A percentile compares a stretch with the other conserved stretches of the same genome.
phyloP scores from a whole-genome alignment of 2,113 vertebrate species.

The Periophthalmodon schlosseri region DNA sequence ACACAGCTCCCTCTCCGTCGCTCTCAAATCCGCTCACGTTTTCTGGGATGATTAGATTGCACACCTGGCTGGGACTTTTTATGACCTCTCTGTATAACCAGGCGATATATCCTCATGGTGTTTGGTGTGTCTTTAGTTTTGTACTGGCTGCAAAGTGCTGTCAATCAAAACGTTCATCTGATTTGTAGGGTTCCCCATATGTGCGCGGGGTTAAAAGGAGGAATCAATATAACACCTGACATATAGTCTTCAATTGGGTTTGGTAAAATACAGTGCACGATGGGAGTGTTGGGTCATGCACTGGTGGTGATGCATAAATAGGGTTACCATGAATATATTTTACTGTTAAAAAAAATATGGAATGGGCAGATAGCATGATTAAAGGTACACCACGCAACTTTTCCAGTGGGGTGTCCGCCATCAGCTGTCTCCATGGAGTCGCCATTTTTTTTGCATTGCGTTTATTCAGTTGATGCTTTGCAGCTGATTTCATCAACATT shows the following conservation, averaged over 20 bases:
- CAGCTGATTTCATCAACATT: too few relatives aligned
- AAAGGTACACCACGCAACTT: too few relatives aligned
- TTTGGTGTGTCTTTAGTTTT: conserved; percentile 45
- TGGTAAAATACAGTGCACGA: background rate
- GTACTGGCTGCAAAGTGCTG: conserved; percentile 30
- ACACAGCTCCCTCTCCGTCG: conserved; percentile 49
- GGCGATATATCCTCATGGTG: conserved; percentile 39
- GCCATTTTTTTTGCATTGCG: too few relatives aligned
- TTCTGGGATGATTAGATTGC: conserved; percentile 63
- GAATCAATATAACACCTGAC: conserved; percentile 10
- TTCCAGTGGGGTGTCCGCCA: too few relatives aligned
- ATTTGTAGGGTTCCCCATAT: conserved; percentile 24
- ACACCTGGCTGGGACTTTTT: conserved; percentile 62
- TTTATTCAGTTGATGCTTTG: too few relatives aligned
- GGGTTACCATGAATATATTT: background rate
- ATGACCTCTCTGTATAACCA: conserved; percentile 58
- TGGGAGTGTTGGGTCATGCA: background rate
- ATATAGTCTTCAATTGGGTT: conserved; percentile 1
- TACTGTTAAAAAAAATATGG: background rate
- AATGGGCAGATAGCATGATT: too few relatives aligned
- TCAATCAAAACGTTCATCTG: conserved; percentile 15
- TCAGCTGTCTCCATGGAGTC: too few relatives aligned
- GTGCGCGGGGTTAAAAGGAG: conserved; percentile 18
- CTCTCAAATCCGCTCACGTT: conserved; percentile 55
- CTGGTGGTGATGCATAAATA: background rate